Evolutionary conservation across 2,797 vertebrate genomes (phyloP).

Genomic region (Darevskia mixta): DNA sequence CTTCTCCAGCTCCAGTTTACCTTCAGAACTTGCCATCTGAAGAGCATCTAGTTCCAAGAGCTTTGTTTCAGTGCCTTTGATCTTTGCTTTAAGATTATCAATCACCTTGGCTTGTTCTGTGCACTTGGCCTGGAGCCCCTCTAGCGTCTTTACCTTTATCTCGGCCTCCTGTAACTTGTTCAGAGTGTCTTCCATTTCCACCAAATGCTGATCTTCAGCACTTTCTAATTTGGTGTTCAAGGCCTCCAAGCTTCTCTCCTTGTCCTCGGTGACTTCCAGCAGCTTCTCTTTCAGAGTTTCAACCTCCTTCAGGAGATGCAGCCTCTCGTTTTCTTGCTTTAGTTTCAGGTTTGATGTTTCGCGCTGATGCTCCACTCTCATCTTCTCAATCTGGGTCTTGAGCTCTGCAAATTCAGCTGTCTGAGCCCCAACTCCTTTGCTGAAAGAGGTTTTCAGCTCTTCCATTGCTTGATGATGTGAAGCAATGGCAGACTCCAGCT

Average conservation of each 20-base stretch:
- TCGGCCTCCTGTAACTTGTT: conserved; percentile 93
- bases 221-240: conserved; percentile 86
- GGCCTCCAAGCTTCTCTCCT: conserved; percentile 86
- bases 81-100: conserved; percentile 81
- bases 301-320: conserved; percentile 76
- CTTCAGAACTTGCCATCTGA: conserved; percentile 85
- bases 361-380: conserved; percentile 83
- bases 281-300: conserved; percentile 82
- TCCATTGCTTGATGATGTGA: conserved; percentile 93
- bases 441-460: conserved; percentile 88
- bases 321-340: conserved; percentile 80
- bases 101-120: conserved; percentile 81
- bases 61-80: conserved; percentile 85
- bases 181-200: conserved; percentile 96
- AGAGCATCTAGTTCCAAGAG: conserved; percentile 83
- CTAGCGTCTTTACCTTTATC: conserved; percentile 91
- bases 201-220: conserved; percentile 93
- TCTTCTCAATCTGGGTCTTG: conserved; percentile 86
- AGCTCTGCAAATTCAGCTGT: conserved; percentile 85
- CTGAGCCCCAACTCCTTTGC: conserved; percentile 85
- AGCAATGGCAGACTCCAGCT: conserved; percentile 85
- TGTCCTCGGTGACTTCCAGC: conserved; percentile 83
- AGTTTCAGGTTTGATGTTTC: conserved; percentile 80
- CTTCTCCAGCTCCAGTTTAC: conserved; percentile 86
- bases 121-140: conserved; percentile 81